Evolutionary conservation across 2,888 invertebrate species (phyloP).

Genomic region (Nomada lathburiana): DNA sequence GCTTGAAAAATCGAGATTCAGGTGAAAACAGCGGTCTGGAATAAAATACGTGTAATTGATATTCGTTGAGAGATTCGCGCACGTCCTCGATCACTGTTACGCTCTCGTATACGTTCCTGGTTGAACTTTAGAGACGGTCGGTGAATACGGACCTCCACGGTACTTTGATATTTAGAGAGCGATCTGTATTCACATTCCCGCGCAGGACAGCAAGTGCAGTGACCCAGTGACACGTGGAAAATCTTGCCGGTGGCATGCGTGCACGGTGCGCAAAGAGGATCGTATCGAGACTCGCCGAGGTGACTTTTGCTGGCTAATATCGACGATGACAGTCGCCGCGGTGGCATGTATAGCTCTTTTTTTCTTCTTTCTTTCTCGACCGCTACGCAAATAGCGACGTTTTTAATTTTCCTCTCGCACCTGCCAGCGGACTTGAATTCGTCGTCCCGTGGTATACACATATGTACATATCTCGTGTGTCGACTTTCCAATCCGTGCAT

Average conservation of each 20-base stretch:
- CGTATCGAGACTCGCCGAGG: conserved; percentile 9
- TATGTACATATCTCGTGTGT: too few relatives aligned
- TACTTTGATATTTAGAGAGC: conserved; percentile 67
- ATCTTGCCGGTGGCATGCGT: conserved; percentile 45
- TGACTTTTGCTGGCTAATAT: conserved; percentile 39
- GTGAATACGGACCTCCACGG: conserved; percentile 31
- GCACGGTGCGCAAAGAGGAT: conserved; percentile 10
- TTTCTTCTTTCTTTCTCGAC: conserved; percentile 7
- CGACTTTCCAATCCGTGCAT: neutral
- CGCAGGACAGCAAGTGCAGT: conserved; percentile 56
- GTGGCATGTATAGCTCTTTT: conserved; percentile 14
- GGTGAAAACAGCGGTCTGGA: neutral
- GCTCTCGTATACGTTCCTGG: conserved; percentile 39
- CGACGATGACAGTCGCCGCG: conserved; percentile 35
- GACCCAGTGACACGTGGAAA: conserved; percentile 68
- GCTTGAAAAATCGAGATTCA: neutral
- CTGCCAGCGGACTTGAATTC: conserved; percentile 1
- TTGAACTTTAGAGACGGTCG: conserved; percentile 44
- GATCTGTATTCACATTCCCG: conserved; percentile 65
- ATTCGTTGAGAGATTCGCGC: too few relatives aligned
- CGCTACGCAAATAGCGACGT: conserved; percentile 14
- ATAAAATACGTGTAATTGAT: neutral
- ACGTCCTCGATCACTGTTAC: neutral
- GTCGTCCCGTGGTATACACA: too few relatives aligned
- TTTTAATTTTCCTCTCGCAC: conserved; percentile 28